Conservation (phyloP, 1,140 invertebrate genomes). For the Heliconius melpomene region DNA sequence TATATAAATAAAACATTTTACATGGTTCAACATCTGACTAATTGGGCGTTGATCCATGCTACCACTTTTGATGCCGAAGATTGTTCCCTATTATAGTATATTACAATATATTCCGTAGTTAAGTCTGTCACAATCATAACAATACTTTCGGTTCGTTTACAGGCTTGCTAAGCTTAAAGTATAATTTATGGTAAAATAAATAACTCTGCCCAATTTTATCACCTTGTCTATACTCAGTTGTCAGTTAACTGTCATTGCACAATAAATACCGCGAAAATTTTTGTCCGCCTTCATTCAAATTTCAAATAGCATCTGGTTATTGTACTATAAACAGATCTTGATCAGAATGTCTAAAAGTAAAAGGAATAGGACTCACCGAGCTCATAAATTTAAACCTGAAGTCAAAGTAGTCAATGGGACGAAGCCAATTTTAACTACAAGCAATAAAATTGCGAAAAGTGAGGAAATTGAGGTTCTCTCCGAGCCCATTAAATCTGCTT, state of each 20-base stretch:
- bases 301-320: conserved; percentile 57
- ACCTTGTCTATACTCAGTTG: no score
- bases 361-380: conserved; percentile 50
- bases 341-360: conserved; percentile 70
- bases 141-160: no score
- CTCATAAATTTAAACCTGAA: conserved; percentile 69
- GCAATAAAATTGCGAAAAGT: conserved; percentile 36
- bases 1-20: no score
- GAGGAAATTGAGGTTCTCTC: conserved; percentile 65
- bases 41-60: no score
- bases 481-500: no score
- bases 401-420: conserved; percentile 53
- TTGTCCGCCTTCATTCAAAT: conserved; percentile 63
- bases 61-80: no score
- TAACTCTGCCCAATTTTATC: no score
- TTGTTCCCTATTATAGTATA: no score
- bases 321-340: conserved; percentile 47
- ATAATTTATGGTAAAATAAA: no score
- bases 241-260: neutral
- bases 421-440: conserved; percentile 43
- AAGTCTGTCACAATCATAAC: neutral
- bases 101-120: neutral
- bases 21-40: no score
- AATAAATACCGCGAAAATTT: conserved; percentile 73
- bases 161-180: no score